Conservation (phyloP, 2,888 invertebrate species). For the Morpho achilles region DNA sequence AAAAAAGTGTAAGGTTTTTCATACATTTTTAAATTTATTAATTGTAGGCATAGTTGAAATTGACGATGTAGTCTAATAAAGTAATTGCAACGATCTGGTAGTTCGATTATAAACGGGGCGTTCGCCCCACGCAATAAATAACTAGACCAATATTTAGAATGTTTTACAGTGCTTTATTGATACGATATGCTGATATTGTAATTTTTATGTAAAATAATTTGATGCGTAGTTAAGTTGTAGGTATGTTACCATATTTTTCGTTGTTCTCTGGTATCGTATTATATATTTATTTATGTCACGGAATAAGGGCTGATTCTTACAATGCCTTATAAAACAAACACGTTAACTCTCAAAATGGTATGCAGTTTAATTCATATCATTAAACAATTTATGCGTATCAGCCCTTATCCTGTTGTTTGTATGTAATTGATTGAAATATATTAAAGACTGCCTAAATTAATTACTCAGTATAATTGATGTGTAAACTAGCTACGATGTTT, state of each 20-base stretch:
- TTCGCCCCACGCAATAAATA: slow-evolving; percentile 66
- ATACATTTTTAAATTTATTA: slow-evolving; percentile 9
- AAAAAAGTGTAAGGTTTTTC: slow-evolving; percentile 16
- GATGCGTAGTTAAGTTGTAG: slow-evolving; percentile 62
- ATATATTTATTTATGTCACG: slow-evolving; percentile 60
- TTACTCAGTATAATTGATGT: slow-evolving; percentile 64
- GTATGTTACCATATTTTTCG: slow-evolving; percentile 69
- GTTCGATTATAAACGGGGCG: slow-evolving; percentile 45
- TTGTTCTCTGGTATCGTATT: slow-evolving; percentile 49
- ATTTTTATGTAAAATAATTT: slow-evolving; percentile 56
- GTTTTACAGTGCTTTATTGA: slow-evolving; percentile 72
- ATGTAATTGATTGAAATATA: slow-evolving; percentile 67
- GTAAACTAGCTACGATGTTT: slow-evolving; percentile 52
- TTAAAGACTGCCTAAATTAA: slow-evolving; percentile 78
- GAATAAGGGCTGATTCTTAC: slow-evolving; percentile 26
- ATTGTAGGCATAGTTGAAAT: slow-evolving; percentile 20
- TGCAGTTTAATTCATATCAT: neutral
- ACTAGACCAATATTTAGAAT: slow-evolving; percentile 77
- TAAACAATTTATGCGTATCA: neutral
- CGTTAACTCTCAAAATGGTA: too few relatives aligned
- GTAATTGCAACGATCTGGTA: slow-evolving; percentile 56
- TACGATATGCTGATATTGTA: slow-evolving; percentile 68
- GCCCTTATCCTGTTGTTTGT: slow-evolving; percentile 49
- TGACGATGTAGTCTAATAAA: slow-evolving; percentile 33
- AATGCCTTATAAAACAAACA: too few relatives aligned